Conservation (phyloP, 2,888 invertebrate species). For the Gymnosoma rotundatum region DNA sequence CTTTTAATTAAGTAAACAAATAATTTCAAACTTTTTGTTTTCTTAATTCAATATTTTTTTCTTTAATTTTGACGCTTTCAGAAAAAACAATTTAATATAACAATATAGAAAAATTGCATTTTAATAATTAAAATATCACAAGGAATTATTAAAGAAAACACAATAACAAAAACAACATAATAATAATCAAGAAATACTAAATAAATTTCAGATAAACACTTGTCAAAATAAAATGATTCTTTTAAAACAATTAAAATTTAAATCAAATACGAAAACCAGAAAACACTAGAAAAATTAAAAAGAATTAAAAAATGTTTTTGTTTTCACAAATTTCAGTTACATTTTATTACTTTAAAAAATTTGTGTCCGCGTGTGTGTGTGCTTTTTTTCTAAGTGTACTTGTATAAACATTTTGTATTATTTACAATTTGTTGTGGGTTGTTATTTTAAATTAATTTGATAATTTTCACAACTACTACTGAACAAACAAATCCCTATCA, state of each 20-base stretch:
- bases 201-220: slow-evolving; percentile 46
- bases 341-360: background rate
- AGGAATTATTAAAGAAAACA: slow-evolving; percentile 2
- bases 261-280: background rate
- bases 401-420: background rate
- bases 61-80: too few relatives aligned
- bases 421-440: slow-evolving; percentile 11
- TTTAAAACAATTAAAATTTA: slow-evolving; percentile 1
- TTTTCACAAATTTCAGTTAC: too few relatives aligned
- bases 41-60: too few relatives aligned
- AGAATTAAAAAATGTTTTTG: too few relatives aligned
- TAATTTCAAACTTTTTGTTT: too few relatives aligned
- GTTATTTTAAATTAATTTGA: slow-evolving; percentile 2
- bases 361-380: too few relatives aligned
- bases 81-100: too few relatives aligned
- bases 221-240: slow-evolving; percentile 51
- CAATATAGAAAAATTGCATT: slow-evolving; percentile 20
- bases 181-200: background rate
- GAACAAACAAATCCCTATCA: slow-evolving; percentile 24
- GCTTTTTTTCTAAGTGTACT: background rate
- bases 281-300: background rate
- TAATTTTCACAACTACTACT: slow-evolving; percentile 26
- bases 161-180: background rate
- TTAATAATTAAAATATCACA: slow-evolving; percentile 34
- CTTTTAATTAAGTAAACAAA: too few relatives aligned